Base-by-base conservation (phyloP, 2,113 vertebrate species). In the Myrmecobius fasciatus region DNA sequence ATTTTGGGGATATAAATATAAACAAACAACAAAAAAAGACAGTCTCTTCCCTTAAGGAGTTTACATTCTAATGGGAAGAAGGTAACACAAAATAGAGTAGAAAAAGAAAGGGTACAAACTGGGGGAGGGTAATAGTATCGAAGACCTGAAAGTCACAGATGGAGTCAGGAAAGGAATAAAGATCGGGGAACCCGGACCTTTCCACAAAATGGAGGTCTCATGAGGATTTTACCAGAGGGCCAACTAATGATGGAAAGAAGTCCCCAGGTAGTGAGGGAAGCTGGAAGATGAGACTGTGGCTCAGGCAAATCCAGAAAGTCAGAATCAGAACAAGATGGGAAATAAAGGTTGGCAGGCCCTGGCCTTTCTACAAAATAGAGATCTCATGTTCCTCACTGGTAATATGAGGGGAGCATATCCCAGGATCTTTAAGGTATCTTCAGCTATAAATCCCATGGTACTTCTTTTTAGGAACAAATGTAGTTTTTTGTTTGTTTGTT, bases 121-220 rank as follows among this genome's bases (percentile, higher is more conserved):
- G 60, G 9, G 31, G 8, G 8, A 17, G 25, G 0, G 3, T 0
- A 0, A 25, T 56, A 56, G 54, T 60, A 3, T 20, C 12, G 43
- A 14, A 4, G 3, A 17, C 2, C 5, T 3, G 48, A 10, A 3
- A 25, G 2, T 46, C 8, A 51, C 10, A 46, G 10, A 25, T n/a
- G 22, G 12, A 43, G 52, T 24, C n/a, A 36, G 46, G 48, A 31
- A 25, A 46, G 26, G 31, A 51, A 53, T 28, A 90, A 43, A 60
- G 56, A 60, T 1, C 31, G 28, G 9, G 26, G 89, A 36, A 83
- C 11, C 11, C 25, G 48, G 89, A 14, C 1, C 36, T 17, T 36
- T n/a, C 14, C 36, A 75, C 12, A 17, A 75, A 75, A n/a, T 75
- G 31, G 36, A 75, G 28, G 31, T 67, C 60, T 17, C 31, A 75